Evolutionary conservation across 2,797 vertebrate species (phyloP).

Genomic region (Antrozous pallidus): DNA sequence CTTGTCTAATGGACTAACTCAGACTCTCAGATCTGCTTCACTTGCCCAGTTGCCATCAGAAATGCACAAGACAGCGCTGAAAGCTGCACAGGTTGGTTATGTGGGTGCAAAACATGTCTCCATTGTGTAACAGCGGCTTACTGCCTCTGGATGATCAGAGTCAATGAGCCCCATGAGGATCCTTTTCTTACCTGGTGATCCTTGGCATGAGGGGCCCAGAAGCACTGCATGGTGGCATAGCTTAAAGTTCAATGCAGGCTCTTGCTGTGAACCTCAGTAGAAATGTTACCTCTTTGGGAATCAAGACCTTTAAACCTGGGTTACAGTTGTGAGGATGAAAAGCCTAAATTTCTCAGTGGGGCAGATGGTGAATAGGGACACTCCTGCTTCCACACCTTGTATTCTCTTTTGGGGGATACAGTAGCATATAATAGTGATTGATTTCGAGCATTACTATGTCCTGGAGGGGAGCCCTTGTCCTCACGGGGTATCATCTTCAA

Average conservation of each 20-base stretch:
- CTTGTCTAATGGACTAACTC: background rate
- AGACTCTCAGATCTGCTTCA: background rate
- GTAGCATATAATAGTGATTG: background rate
- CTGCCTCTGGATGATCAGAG: background rate
- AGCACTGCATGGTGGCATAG: background rate
- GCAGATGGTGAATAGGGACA: background rate
- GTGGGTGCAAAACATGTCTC: background rate
- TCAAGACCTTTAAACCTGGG: background rate
- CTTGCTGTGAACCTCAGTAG: background rate
- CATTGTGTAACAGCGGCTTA: background rate
- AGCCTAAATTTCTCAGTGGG: background rate
- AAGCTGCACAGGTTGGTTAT: background rate
- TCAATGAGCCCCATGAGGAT: background rate
- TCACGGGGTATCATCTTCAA: background rate
- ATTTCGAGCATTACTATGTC: background rate
- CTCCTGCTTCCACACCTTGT: background rate
- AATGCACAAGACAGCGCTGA: background rate
- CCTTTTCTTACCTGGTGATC: background rate
- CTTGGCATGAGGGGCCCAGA: background rate
- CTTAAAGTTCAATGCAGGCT: background rate
- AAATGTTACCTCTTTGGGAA: background rate
- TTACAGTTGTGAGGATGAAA: background rate
- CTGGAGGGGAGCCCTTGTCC: background rate
- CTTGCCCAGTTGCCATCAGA: background rate
- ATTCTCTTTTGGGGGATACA: background rate